phyloP scores from a whole-genome alignment of 35 echinoderm and acorn worm genomes.

The Heliocidaris erythrogramma region DNA sequence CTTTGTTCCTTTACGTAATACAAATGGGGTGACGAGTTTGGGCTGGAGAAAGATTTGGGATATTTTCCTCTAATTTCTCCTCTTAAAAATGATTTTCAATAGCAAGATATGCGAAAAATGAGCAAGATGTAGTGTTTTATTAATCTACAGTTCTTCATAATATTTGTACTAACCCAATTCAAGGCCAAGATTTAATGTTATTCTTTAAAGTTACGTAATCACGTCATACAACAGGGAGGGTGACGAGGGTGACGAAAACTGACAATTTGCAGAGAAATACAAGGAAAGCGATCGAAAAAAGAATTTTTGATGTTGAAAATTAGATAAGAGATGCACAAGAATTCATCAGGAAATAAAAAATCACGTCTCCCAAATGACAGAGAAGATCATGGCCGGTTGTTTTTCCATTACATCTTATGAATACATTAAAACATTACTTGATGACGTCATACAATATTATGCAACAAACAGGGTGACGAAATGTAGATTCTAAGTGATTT shows the following conservation, averaged over 20 bases:
- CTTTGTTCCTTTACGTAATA: neutral
- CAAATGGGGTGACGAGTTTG: neutral
- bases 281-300: neutral
- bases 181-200: neutral
- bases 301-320: neutral
- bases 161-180: neutral
- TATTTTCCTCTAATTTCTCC: neutral
- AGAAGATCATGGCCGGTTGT: neutral
- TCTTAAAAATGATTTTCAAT: neutral
- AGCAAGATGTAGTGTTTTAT: neutral
- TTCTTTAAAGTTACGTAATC: neutral
- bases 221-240: neutral
- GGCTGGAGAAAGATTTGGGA: neutral
- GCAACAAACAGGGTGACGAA: neutral
- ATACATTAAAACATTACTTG: neutral
- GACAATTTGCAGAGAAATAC: neutral
- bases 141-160: neutral
- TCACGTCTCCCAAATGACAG: neutral
- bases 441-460: neutral
- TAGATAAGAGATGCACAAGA: neutral
- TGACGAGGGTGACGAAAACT: neutral
- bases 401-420: neutral
- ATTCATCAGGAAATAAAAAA: neutral
- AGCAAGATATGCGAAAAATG: neutral
- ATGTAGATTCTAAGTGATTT: neutral